These are phyloP conservation scores for Sturnus vulgaris DNA, from an alignment of 2,113 vertebrate species.

Conservation along the genomic window DNA sequence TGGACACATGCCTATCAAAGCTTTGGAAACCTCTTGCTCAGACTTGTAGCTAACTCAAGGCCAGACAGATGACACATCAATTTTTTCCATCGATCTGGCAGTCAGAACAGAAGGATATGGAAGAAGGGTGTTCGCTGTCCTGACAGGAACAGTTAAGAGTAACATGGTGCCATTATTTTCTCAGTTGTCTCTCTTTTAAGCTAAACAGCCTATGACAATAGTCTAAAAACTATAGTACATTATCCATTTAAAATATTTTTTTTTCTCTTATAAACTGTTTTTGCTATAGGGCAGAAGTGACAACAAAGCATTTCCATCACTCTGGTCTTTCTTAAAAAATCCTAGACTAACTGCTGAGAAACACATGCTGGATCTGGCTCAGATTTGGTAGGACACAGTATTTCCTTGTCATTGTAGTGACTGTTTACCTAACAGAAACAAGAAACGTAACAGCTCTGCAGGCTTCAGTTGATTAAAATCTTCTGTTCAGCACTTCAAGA, in stretches of 20 bases:
- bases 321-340: background rate
- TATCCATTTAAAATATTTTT: background rate
- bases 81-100: background rate
- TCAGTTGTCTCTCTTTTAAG: background rate
- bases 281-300: background rate
- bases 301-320: background rate
- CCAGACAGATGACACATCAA: background rate
- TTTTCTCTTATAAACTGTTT: background rate
- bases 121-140: background rate
- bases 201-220: background rate
- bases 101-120: background rate
- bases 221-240: background rate
- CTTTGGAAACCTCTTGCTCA: background rate
- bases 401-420: background rate
- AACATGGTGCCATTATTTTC: background rate
- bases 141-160: background rate
- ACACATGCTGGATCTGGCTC: accelerated
- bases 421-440: background rate
- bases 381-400: background rate
- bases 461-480: background rate
- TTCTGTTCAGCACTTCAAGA: background rate
- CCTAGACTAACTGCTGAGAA: background rate
- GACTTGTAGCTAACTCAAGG: background rate
- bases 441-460: background rate
- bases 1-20: background rate